Evolutionary conservation across 2,888 invertebrate genomes (phyloP), one percentile per base, ranked within the genome.

Genomic region (Meta bourneti): DNA sequence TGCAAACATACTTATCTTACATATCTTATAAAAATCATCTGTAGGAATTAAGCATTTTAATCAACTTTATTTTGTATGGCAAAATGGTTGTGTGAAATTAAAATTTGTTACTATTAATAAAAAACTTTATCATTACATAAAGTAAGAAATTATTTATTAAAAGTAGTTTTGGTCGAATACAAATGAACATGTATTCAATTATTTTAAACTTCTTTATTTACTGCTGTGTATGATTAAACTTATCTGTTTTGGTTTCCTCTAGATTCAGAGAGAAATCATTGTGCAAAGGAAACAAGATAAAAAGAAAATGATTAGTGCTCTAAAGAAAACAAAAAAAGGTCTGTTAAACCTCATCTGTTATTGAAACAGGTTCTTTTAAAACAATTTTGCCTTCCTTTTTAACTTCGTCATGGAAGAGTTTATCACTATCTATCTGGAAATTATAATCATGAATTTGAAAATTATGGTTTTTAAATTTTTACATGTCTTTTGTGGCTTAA

Each of bases 281-380:
- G 95, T 98, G 84, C 97, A 98, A 94, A 97, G 98, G 94, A 97
- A 97, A 87, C 97, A 97, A 90, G 98, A 99, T 92, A 99, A 99
- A 95, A 97, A 97, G 94, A 97, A 98, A 94, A 97, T 99, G 96
- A 94, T 98, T 79, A 98, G 98, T 94, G 97, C 98, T 94, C 96
- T 99, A 19, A 99, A 99, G 94, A 97, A 99, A 94, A 98, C 97
- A 94, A 96, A 98, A 70, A 98, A 98, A 95, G 98, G 98, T 13
- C 90, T 54, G 74, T 74, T 11, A 34, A 34, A 34, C 34, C 34
- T n/a, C 70, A 69, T 16, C 70, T 69, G 13, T 7, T 69, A 69
- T 69, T 69, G 70, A 16, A 16, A 0, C 16, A 69, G 13, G 70
- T 69, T 69, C n/a, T 69, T 69, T 69, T 69, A 16, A 69, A 69